phyloP scores from a whole-genome alignment of 2,113 vertebrate genomes.

The Mungos mungo region DNA sequence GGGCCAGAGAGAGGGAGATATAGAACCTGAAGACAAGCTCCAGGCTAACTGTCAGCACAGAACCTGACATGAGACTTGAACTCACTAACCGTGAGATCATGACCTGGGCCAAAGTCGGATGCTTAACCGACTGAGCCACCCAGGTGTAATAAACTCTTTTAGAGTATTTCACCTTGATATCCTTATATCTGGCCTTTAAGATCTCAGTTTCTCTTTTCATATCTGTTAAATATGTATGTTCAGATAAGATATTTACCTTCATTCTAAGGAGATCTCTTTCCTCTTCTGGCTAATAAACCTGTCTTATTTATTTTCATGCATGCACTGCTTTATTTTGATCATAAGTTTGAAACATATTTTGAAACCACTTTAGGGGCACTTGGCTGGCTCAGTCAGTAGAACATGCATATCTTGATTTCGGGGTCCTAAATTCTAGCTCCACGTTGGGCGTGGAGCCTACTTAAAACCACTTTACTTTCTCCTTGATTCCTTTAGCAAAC shows the following conservation, averaged over 20 bases:
- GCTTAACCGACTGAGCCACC: too few species aligned
- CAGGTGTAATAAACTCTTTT: too few species aligned
- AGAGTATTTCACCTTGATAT: not conserved
- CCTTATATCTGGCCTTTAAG: not conserved
- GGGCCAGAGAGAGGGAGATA: too few species aligned
- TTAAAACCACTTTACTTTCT: not conserved
- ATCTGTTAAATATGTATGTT: not conserved
- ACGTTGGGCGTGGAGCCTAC: not conserved
- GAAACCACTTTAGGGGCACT: not conserved
- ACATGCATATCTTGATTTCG: not conserved
- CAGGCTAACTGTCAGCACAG: too few species aligned
- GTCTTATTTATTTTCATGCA: not conserved
- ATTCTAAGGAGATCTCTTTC: not conserved
- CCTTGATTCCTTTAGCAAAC: conserved; percentile 17
- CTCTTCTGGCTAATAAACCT: not conserved
- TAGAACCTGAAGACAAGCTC: too few species aligned
- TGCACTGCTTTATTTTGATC: not conserved
- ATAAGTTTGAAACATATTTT: conserved; percentile 11
- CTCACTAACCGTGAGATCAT: too few species aligned
- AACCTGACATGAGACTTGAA: too few species aligned
- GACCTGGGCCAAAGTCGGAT: too few species aligned
- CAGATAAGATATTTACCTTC: not conserved
- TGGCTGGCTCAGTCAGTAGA: not conserved
- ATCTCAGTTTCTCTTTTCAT: not conserved
- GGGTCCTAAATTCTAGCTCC: not conserved